Evolutionary conservation across 2,888 invertebrate species (phyloP).

Genomic region (Eulithis testata): DNA sequence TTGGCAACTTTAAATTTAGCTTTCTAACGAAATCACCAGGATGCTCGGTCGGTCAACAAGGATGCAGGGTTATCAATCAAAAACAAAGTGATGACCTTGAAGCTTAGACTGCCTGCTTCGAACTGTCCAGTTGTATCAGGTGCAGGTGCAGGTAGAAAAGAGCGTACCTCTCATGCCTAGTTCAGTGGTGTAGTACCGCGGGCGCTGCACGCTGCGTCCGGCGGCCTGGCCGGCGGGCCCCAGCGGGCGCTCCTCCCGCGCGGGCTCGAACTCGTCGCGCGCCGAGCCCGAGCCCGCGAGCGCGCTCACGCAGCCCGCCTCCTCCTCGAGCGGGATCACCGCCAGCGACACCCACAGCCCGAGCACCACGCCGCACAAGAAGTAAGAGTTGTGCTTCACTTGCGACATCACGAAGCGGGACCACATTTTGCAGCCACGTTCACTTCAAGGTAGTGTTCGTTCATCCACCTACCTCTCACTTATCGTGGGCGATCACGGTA

Average conservation of each 20-base stretch:
- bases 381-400: slow-evolving; percentile 84
- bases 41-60: no score
- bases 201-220: slow-evolving; percentile 87
- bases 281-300: slow-evolving; percentile 35
- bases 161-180: slow-evolving; percentile 90
- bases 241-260: slow-evolving; percentile 62
- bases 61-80: no score
- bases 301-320: slow-evolving; percentile 46
- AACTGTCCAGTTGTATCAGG: not conserved
- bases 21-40: no score
- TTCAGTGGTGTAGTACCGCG: slow-evolving; percentile 97
- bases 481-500: not conserved
- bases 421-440: slow-evolving; percentile 51
- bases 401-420: slow-evolving; percentile 77
- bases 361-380: slow-evolving; percentile 82
- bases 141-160: not conserved
- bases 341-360: slow-evolving; percentile 84
- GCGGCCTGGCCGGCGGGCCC: slow-evolving; percentile 54
- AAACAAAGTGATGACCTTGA: no score
- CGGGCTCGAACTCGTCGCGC: slow-evolving; percentile 73
- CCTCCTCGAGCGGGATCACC: slow-evolving; percentile 76
- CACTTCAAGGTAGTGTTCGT: not conserved
- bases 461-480: not conserved
- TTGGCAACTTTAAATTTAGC: no score
- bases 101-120: no score